These are phyloP conservation scores for Ramphastos sulfuratus DNA, from an alignment of 2,113 vertebrate species.

Conservation along the genomic window DNA sequence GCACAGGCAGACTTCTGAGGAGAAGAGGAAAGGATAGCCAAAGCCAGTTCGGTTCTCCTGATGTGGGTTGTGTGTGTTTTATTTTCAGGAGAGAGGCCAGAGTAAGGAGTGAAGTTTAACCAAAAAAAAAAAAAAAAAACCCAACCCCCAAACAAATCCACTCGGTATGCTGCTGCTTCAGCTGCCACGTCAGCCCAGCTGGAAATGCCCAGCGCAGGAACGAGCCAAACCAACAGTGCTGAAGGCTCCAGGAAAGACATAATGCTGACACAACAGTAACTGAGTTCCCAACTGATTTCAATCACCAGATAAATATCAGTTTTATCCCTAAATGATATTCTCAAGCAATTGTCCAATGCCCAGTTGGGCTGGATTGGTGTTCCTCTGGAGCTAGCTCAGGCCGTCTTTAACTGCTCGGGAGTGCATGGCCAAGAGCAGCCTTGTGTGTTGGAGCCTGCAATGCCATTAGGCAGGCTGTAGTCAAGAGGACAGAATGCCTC, in stretches of 20 bases:
- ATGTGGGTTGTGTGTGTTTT: constrained; percentile 2
- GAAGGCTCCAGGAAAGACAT: constrained; percentile 68
- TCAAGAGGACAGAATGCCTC: constrained; percentile 66
- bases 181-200: constrained; percentile 68
- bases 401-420: constrained; percentile 56
- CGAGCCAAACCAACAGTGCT: constrained; percentile 64
- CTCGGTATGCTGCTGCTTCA: constrained; percentile 37
- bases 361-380: constrained; percentile 73
- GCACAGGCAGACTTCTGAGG: neutral
- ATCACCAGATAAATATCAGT: constrained; percentile 81
- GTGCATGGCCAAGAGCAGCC: constrained; percentile 71
- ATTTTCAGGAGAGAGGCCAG: neutral
- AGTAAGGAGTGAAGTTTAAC: constrained; percentile 27
- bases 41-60: constrained; percentile 2
- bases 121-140: neutral
- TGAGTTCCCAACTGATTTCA: constrained; percentile 76
- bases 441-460: constrained; percentile 75
- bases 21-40: neutral
- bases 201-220: constrained; percentile 42
- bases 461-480: constrained; percentile 68
- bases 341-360: constrained; percentile 72
- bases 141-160: constrained; percentile 41
- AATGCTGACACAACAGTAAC: constrained; percentile 76
- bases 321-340: constrained; percentile 74
- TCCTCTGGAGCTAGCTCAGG: constrained; percentile 74